Base-by-base conservation (phyloP, 2,797 vertebrate species). In the Spinibarbus caldwelli region DNA sequence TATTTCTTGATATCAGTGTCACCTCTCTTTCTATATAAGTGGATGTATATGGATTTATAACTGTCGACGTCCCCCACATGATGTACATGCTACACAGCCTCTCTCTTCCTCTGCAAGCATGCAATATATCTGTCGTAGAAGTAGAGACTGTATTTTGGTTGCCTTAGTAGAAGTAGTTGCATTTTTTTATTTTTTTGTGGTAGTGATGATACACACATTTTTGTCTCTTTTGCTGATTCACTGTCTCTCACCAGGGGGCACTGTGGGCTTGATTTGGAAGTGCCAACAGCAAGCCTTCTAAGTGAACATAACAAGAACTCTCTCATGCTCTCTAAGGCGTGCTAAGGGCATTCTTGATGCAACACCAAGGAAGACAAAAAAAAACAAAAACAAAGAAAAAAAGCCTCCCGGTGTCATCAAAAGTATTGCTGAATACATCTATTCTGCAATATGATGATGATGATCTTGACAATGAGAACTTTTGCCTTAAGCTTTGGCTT, bases 1-100 rank as follows among this genome's bases (percentile, higher is more conserved):
- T 95, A 84, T 94, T 95, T 95, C 94, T 95, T 95, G 92, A 94
- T 96, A 95, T 95, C 90, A 95, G 94, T 95, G 95, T 96, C 94
- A 91, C 93, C 94, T 78, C 94, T 94, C 94, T 94, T 94, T 94
- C 93, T 94, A 92, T 95, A 95, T 96, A 91, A 93, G 94, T 96
- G 95, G 95, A 93, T 96, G 95, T 96, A 90, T 95, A 93, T 96
- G 95, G 95, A 95, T 91, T 94, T 90, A 90, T 95, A 89, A 95
- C 90, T 96, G 94, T 95, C 93, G 92, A 91, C 93, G 95, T 96
- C 94, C 94, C 94, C 93, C 93, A 96, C 95, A 94, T 84, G 64
- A 84, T 84, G 83, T 94, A 96, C 95, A 96, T 95, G 93, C 94
- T 94, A 95, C 95, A 94, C 94, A 94, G 93, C 94, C 93, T 94